Conservation (phyloP, 2,113 vertebrate species). For the Passer domesticus region DNA sequence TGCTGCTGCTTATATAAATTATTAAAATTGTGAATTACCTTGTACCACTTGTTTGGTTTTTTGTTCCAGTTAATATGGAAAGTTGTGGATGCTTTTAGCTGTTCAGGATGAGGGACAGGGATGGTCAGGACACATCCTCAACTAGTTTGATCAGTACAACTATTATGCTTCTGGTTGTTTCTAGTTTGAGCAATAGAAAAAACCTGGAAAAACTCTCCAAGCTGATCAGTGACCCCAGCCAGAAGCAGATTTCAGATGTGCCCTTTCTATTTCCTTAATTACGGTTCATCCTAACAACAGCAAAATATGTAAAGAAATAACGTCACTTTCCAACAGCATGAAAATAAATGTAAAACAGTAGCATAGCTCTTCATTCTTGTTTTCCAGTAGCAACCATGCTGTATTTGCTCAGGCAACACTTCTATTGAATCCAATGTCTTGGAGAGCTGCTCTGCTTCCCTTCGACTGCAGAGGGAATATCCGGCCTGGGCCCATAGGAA, state of each 20-base stretch:
- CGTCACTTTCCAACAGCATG: neutral
- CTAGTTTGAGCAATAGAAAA: neutral
- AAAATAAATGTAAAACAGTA: neutral
- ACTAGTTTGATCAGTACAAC: neutral
- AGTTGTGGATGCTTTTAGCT: neutral
- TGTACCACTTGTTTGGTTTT: neutral
- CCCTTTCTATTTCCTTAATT: neutral
- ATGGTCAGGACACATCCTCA: neutral
- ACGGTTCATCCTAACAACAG: neutral
- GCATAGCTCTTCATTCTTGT: neutral
- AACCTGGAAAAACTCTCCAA: neutral
- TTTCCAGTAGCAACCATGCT: neutral
- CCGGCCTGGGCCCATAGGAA: neutral
- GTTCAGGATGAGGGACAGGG: neutral
- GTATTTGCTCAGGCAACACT: neutral
- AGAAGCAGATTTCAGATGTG: neutral
- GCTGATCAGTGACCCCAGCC: neutral
- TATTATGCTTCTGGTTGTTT: neutral
- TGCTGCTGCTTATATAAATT: neutral
- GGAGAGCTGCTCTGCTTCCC: neutral
- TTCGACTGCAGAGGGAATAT: fast-evolving
- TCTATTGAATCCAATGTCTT: neutral
- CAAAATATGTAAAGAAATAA: neutral
- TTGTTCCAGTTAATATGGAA: neutral
- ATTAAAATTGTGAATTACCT: neutral